Base-by-base conservation (phyloP, 2,797 vertebrate genomes). In the Kryptolebias ocellatus region DNA sequence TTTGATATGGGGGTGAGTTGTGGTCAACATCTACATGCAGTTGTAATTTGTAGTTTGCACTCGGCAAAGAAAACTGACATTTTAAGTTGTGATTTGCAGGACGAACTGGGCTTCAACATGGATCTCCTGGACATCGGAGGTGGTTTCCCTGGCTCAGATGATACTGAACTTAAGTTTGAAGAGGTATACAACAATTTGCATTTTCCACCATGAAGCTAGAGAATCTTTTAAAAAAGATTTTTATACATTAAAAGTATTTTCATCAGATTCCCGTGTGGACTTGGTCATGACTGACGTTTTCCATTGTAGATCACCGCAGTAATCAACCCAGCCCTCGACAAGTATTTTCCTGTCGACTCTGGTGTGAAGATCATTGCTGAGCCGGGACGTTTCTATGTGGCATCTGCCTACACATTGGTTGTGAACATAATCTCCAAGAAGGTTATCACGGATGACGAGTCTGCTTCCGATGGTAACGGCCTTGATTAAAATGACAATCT, bases 381-480 rank as follows among this genome's bases (percentile, higher is more conserved):
- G 81, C 98, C 98, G 0, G 98, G 98, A 18, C 94, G 98, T 71
- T 99, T 96, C 64, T 99, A 98, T 2, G 98, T 98, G 49, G 96
- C 97, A 0, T 98, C 98, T 42, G 96, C 98, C 2, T 99, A 95
- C 88, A 99, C 95, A 0, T 90, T 99, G 47, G 96, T 96, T 2
- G 97, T 99, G 67, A 99, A 96, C 74, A 96, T 99, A 72, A 99
- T 99, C 75, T 96, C 97, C 31, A 99, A 99, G 89, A 99, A 99
- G 80, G 93, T 97, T 29, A 93, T 98, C 18, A 87, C 95, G 73
- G 96, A 95, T 37, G 97, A 98, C 1, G 96, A 97, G 49, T 86
- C 90, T 0, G 88, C 91, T 75, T 97, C 95, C 81, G 97, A 98
- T 28, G 91, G 84, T 90, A 86, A 86, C 18, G 3, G 2, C 5